These are phyloP conservation scores for Diplogasteroides magnus DNA, from an alignment of 1,140 invertebrate genomes.

Conservation along the genomic window DNA sequence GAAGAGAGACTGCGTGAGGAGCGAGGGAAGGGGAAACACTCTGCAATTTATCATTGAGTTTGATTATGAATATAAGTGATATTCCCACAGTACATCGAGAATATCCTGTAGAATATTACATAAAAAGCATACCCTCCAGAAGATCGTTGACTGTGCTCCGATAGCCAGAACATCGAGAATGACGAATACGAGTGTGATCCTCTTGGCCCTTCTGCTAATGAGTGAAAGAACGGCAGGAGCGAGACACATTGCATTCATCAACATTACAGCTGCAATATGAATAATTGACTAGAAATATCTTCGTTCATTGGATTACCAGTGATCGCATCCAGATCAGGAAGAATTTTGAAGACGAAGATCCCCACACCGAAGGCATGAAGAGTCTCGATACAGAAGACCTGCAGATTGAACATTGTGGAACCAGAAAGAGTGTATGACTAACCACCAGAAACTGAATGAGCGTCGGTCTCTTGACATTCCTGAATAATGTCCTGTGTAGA, in stretches of 20 bases:
- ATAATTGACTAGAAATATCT: neutral
- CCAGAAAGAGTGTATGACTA: constrained; percentile 9
- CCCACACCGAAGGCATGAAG: constrained; percentile 49
- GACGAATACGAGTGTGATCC: constrained; percentile 41
- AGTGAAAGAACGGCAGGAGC: constrained; percentile 40
- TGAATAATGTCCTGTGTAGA: constrained; percentile 50
- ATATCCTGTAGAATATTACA: constrained; percentile 1
- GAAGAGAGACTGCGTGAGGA: constrained; percentile 32
- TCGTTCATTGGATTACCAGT: constrained; percentile 31
- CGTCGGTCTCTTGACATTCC: constrained; percentile 46
- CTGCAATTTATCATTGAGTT: too few species aligned
- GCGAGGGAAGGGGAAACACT: constrained; percentile 37
- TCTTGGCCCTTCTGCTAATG: constrained; percentile 38
- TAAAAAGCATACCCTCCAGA: constrained; percentile 42
- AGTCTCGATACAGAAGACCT: constrained; percentile 45
- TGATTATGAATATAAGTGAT: too few species aligned
- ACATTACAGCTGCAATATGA: constrained; percentile 36
- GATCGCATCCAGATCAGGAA: constrained; percentile 43
- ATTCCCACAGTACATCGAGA: too few species aligned
- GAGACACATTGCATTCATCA: constrained; percentile 50
- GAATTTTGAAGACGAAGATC: constrained; percentile 44
- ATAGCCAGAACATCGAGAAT: constrained; percentile 45
- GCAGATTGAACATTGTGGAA: neutral
- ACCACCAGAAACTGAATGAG: constrained; percentile 46
- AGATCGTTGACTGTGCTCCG: constrained; percentile 40